Conservation (phyloP, 1,140 invertebrate genomes). For the Mizuhopecten yessoensis region DNA sequence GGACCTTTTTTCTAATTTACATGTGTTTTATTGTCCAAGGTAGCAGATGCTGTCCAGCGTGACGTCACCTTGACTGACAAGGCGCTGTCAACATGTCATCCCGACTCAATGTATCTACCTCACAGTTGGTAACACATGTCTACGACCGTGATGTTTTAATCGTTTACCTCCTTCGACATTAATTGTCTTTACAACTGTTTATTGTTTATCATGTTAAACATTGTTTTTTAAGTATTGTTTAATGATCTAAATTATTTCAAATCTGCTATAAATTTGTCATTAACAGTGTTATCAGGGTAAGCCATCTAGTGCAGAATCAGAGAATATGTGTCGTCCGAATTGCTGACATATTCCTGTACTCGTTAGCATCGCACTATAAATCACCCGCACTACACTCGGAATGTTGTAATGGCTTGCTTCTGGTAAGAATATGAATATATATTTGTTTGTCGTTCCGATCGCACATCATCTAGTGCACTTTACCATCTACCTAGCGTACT, state of each 20-base stretch:
- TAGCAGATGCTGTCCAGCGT: not conserved
- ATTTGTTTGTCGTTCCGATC: not conserved
- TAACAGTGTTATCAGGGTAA: not conserved
- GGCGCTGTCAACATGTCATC: not conserved
- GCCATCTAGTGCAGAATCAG: not conserved
- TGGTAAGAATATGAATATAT: not conserved
- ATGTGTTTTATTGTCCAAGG: not conserved
- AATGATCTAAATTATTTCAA: conserved; percentile 28
- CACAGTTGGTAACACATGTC: not conserved
- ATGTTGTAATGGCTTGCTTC: not conserved
- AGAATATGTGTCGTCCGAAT: conserved; percentile 4
- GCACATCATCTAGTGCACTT: not conserved
- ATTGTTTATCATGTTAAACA: conserved; percentile 18
- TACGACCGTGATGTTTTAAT: not conserved
- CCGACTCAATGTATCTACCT: conserved; percentile 14
- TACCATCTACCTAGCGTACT: not conserved
- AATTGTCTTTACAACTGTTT: not conserved
- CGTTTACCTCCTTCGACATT: not conserved
- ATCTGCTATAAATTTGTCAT: conserved; percentile 14
- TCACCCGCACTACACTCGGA: not conserved
- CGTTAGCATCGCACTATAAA: not conserved
- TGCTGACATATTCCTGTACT: not conserved
- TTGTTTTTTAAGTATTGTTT: not conserved
- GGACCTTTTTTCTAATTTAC: not conserved
- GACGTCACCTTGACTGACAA: not conserved